Evolutionary conservation across 2,113 vertebrate genomes (phyloP).

Genomic region (Paramisgurnus dabryanus): DNA sequence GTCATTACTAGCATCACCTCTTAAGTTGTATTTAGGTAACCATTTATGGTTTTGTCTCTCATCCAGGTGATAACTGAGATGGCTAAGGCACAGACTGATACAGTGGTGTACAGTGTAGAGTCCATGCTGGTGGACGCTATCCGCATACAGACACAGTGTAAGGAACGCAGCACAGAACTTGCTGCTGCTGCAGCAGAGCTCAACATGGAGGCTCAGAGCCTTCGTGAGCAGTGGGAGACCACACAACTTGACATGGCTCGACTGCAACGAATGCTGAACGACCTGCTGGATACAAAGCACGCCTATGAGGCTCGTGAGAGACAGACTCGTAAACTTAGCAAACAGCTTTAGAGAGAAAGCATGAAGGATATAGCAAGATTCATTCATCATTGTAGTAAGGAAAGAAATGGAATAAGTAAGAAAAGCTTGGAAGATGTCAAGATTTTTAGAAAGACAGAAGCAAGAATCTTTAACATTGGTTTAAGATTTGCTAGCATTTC

Average conservation of each 20-base stretch:
- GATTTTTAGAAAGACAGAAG: too few relatives aligned
- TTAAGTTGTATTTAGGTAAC: neutral
- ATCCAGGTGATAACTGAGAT: conserved; percentile 53
- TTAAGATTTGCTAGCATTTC: neutral
- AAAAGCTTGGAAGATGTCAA: too few relatives aligned
- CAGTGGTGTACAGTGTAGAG: conserved; percentile 65
- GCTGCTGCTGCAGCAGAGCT: conserved; percentile 61
- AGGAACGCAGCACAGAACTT: conserved; percentile 64
- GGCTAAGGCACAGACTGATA: conserved; percentile 63
- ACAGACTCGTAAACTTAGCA: conserved; percentile 69
- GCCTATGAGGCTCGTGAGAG: conserved; percentile 68
- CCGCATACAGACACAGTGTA: conserved; percentile 67
- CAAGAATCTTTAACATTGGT: too few relatives aligned
- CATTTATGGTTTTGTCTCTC: neutral
- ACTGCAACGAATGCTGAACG: conserved; percentile 64
- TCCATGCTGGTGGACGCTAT: conserved; percentile 65
- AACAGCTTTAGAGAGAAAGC: conserved; percentile 55
- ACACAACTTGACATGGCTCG: conserved; percentile 69
- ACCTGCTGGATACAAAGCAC: conserved; percentile 65
- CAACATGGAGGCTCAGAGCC: conserved; percentile 62
- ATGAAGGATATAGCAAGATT: too few relatives aligned
- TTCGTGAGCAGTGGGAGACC: conserved; percentile 67
- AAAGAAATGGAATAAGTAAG: too few relatives aligned
- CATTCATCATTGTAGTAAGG: too few relatives aligned
- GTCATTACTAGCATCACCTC: too few relatives aligned